phyloP scores from a whole-genome alignment of 1,140 invertebrate species.

The Drosophila micromelanica region DNA sequence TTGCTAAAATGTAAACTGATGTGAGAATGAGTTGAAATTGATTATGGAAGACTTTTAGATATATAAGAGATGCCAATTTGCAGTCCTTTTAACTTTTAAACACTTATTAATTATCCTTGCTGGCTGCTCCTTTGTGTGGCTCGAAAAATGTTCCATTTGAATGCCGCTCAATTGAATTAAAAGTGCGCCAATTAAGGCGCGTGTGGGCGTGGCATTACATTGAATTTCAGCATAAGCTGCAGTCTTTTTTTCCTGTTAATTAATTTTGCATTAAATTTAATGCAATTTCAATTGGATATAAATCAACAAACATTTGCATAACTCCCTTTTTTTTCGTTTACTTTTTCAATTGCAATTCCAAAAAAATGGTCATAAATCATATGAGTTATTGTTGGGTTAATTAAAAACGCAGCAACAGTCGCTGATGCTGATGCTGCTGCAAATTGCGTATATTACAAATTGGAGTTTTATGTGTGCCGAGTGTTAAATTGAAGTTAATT shows the following conservation, averaged over 20 bases:
- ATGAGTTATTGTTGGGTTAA: conserved; percentile 34
- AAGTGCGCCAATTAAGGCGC: conserved; percentile 14
- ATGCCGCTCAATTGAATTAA: conserved; percentile 41
- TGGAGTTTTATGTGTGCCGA: conserved; percentile 58
- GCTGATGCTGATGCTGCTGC: background rate
- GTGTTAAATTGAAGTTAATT: conserved; percentile 82
- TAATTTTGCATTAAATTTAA: conserved; percentile 48
- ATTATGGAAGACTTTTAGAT: too few species aligned
- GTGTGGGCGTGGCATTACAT: conserved; percentile 27
- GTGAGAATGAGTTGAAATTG: too few species aligned
- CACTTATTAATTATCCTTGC: background rate
- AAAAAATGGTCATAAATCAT: conserved; percentile 45
- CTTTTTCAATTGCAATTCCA: conserved; percentile 23
- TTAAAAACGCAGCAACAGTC: conserved; percentile 20
- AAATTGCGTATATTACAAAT: conserved; percentile 64
- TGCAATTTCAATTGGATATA: conserved; percentile 35
- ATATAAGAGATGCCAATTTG: too few species aligned
- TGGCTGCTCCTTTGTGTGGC: background rate
- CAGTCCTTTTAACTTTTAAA: background rate
- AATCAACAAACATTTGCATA: conserved; percentile 42
- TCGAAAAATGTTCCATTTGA: conserved; percentile 34
- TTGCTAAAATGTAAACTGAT: too few species aligned
- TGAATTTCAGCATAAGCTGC: conserved; percentile 19
- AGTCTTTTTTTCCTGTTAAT: conserved; percentile 24
- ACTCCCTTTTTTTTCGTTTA: conserved; percentile 1